These are phyloP conservation scores for Mellivora capensis DNA, from an alignment of 2,113 vertebrate genomes.

Conservation along the genomic window DNA sequence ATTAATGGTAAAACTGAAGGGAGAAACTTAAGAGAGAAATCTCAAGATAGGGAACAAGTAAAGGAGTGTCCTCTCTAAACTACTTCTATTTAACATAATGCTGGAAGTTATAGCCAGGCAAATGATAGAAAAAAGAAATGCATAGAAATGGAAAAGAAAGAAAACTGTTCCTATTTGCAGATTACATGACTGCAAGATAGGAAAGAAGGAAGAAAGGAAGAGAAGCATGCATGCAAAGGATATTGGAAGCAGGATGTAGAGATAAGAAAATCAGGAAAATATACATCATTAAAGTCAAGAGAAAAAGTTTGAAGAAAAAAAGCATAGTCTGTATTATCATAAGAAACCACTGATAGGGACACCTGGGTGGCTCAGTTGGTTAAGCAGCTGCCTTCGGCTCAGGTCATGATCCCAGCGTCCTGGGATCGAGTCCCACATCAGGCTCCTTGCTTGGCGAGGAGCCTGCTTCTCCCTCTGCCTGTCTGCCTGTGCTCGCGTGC, in stretches of 20 bases:
- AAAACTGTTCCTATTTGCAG: neutral
- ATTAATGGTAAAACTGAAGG: neutral
- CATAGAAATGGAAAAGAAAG: neutral
- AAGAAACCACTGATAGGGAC: too few species aligned
- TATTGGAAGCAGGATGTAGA: neutral
- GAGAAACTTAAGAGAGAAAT: neutral
- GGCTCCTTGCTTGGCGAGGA: too few species aligned
- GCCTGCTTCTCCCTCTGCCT: too few species aligned
- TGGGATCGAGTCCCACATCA: too few species aligned
- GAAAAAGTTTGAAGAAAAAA: constrained; percentile 21
- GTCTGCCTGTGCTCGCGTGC: too few species aligned
- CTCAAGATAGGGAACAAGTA: neutral
- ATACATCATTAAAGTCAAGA: neutral
- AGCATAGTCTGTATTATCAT: neutral
- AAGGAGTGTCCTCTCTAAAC: neutral
- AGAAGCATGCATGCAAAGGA: neutral
- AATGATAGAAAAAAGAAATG: neutral
- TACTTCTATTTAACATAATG: neutral
- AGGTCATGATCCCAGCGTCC: too few species aligned
- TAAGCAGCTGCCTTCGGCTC: too few species aligned
- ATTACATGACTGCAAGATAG: neutral
- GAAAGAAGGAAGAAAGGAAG: too few species aligned
- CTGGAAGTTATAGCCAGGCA: neutral
- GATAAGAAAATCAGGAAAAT: neutral
- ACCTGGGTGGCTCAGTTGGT: too few species aligned